phyloP scores from a whole-genome alignment of 1,140 invertebrate genomes.

The Aphaenogaster floridana region DNA sequence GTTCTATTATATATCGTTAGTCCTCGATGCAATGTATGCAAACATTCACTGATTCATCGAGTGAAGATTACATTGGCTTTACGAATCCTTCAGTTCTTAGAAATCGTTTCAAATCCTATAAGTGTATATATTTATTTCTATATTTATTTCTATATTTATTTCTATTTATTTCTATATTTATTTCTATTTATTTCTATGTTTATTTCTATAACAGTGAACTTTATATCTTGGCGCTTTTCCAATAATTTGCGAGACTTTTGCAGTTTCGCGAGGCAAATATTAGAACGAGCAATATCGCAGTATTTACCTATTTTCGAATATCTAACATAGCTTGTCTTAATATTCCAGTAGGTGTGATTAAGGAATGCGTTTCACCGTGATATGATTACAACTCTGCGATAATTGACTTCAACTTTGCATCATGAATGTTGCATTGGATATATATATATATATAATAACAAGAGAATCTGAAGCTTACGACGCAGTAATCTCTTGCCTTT shows the following conservation, averaged over 20 bases:
- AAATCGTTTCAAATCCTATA: neutral
- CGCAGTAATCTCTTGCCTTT: slow-evolving; percentile 23
- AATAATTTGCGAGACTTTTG: neutral
- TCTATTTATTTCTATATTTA: neutral
- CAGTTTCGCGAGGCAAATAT: neutral
- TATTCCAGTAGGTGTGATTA: neutral
- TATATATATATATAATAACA: neutral
- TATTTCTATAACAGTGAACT: slow-evolving; percentile 6
- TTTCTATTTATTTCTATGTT: neutral
- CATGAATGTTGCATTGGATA: neutral
- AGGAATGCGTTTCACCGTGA: neutral
- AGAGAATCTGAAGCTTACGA: slow-evolving; percentile 43
- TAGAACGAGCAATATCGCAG: neutral
- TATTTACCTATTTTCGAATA: neutral
- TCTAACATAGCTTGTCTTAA: neutral
- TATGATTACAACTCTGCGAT: neutral
- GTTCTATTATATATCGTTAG: slow-evolving; percentile 18
- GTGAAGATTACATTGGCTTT: neutral
- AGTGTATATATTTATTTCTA: neutral
- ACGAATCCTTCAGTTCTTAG: neutral
- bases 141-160: neutral
- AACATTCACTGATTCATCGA: neutral
- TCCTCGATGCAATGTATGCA: neutral
- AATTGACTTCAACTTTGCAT: slow-evolving; percentile 11
- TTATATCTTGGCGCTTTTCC: neutral